A percentile compares a stretch with the other conserved stretches of the same genome.
These are phyloP conservation scores for Daktulosphaira vitifoliae DNA, from an alignment of 1,140 invertebrate genomes.

Conservation along the genomic window DNA sequence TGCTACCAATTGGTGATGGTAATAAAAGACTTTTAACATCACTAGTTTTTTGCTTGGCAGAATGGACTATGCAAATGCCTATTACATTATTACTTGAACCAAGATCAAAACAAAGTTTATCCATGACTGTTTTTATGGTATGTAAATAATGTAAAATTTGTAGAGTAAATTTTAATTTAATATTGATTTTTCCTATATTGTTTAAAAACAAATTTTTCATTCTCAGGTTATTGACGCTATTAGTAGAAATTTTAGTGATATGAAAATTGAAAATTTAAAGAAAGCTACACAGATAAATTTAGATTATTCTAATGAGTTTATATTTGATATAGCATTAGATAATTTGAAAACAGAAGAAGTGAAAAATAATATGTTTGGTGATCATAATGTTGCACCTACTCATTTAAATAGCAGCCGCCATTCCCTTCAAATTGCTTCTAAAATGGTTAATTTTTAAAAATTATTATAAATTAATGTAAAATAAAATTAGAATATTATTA, in stretches of 20 bases:
- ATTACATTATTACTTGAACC: constrained; percentile 36
- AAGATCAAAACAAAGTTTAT: constrained; percentile 41
- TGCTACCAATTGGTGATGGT: constrained; percentile 50
- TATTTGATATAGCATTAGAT: constrained; percentile 59
- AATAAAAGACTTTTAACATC: constrained; percentile 58
- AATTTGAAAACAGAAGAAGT: constrained; percentile 47
- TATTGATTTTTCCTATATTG: neutral
- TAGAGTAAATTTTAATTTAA: too few species aligned
- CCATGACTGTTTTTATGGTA: constrained; percentile 28
- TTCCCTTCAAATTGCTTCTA: constrained; percentile 56
- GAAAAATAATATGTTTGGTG: constrained; percentile 21
- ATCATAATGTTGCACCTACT: constrained; percentile 26
- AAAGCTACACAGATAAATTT: constrained; percentile 39
- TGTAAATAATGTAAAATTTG: neutral
- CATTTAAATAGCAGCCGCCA: constrained; percentile 38
- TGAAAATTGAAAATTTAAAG: constrained; percentile 7
- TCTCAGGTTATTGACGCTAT: constrained; percentile 15
- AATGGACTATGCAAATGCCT: constrained; percentile 80
- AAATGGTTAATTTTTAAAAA: constrained; percentile 46
- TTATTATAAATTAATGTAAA: neutral
- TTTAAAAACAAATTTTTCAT: neutral
- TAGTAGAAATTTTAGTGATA: constrained; percentile 7
- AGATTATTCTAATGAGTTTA: constrained; percentile 53
- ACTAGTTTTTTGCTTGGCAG: constrained; percentile 79
- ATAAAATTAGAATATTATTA: neutral